Conservation (phyloP, 2,888 invertebrate species). For the Melolontha melolontha region DNA sequence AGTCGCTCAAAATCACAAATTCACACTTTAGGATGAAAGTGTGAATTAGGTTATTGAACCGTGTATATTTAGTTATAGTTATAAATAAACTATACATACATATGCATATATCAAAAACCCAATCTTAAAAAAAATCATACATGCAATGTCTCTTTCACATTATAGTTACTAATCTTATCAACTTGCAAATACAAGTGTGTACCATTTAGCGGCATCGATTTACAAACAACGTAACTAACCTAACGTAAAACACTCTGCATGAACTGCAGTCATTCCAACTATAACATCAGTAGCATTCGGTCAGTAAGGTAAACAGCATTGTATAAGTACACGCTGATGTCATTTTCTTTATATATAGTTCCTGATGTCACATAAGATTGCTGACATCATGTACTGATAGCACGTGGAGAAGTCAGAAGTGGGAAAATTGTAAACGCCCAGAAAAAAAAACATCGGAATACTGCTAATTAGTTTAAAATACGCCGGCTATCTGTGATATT, state of each 20-base stretch:
- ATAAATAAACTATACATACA: no score
- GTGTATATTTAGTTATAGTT: no score
- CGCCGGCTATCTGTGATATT: conserved; percentile 15
- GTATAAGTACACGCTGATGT: conserved; percentile 45
- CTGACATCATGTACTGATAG: conserved; percentile 47
- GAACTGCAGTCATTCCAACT: background rate
- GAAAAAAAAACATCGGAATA: conserved; percentile 6
- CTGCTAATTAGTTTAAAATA: conserved; percentile 24
- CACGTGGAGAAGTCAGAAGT: conserved; percentile 24
- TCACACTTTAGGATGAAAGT: no score
- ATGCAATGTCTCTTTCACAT: no score
- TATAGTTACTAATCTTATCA: no score
- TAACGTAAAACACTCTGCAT: background rate
- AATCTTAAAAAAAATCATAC: no score
- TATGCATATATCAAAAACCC: no score
- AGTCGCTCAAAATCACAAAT: no score
- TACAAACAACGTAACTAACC: background rate
- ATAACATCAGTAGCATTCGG: background rate
- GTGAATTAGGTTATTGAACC: no score
- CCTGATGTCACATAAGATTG: conserved; percentile 40
- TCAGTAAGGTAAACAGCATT: conserved; percentile 26
- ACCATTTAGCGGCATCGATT: no score
- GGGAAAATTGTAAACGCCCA: background rate
- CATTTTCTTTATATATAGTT: conserved; percentile 46
- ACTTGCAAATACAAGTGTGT: no score